phyloP scores from a whole-genome alignment of 1,140 invertebrate species.

The Meloidogyne exigua region DNA sequence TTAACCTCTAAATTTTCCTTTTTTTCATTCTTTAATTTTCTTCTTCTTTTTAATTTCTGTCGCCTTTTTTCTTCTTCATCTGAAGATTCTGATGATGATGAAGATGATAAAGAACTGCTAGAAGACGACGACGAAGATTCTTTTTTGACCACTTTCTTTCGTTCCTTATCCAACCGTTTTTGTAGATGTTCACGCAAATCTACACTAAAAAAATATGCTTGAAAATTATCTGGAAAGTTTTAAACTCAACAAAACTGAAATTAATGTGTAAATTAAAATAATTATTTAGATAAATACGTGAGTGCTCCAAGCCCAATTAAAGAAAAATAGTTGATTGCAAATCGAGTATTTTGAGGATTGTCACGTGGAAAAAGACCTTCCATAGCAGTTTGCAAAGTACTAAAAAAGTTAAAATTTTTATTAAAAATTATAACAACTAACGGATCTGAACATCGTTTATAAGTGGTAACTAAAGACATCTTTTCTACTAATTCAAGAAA shows the following conservation, averaged over 20 bases:
- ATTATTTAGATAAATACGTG: conserved; percentile 67
- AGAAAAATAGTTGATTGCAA: conserved; percentile 99
- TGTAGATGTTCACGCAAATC: conserved; percentile 41
- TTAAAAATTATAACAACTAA: conserved; percentile 62
- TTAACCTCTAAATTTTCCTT: background rate
- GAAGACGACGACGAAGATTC: conserved; percentile 11
- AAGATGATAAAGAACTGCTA: background rate
- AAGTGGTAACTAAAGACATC: conserved; percentile 87
- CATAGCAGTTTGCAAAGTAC: conserved; percentile 80
- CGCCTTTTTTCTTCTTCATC: background rate
- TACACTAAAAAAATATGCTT: conserved; percentile 35
- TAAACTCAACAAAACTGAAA: too few species aligned
- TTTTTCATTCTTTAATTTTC: background rate
- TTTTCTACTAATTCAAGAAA: conserved; percentile 93
- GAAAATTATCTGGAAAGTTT: too few species aligned
- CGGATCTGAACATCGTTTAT: conserved; percentile 82
- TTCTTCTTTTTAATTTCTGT: background rate
- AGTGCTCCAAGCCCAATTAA: conserved; percentile 93
- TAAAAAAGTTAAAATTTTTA: conserved; percentile 65
- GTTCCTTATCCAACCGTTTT: conserved; percentile 27
- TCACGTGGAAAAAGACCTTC: conserved; percentile 90
- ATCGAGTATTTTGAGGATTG: conserved; percentile 91
- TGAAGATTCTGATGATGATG: conserved; percentile 11
- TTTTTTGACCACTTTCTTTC: conserved; percentile 21
- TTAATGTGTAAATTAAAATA: too few species aligned